Conservation (phyloP, 2,797 vertebrate genomes). For the Oryzias dopingdopingensis region DNA sequence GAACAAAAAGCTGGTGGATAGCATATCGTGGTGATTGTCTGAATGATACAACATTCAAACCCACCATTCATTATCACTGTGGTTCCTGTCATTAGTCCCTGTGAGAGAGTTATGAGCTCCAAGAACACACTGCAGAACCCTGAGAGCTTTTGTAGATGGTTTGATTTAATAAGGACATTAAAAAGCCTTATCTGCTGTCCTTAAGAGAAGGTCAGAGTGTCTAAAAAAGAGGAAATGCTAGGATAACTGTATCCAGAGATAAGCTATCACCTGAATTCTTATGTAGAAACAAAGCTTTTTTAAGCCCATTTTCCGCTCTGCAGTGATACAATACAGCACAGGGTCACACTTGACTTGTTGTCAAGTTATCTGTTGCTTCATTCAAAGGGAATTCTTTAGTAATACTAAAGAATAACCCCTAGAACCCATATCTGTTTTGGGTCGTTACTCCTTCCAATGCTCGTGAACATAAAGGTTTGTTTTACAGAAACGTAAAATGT, state of each 20-base stretch:
- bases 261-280: conserved; percentile 68
- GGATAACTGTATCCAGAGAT: conserved; percentile 72
- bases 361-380: conserved; percentile 52
- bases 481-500: no score
- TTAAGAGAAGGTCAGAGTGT: conserved; percentile 78
- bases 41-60: conserved; percentile 48
- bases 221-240: conserved; percentile 77
- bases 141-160: conserved; percentile 66
- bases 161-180: conserved; percentile 81
- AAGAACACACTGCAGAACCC: conserved; percentile 47
- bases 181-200: conserved; percentile 75
- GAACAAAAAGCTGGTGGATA: conserved; percentile 35
- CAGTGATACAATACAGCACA: conserved; percentile 3
- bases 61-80: conserved; percentile 64
- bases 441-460: no score
- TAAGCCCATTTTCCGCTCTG: conserved; percentile 69
- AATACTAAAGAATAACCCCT: no score
- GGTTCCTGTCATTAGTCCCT: conserved; percentile 65
- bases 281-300: conserved; percentile 59
- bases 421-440: no score
- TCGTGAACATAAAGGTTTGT: no score
- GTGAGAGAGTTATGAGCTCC: conserved; percentile 52
- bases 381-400: no score
- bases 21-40: conserved; percentile 33
- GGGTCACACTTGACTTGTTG: conserved; percentile 65